Evolutionary conservation across 2,113 vertebrate genomes (phyloP), one percentile per base, ranked within the genome.

Genomic region (Probosciger aterrimus): DNA sequence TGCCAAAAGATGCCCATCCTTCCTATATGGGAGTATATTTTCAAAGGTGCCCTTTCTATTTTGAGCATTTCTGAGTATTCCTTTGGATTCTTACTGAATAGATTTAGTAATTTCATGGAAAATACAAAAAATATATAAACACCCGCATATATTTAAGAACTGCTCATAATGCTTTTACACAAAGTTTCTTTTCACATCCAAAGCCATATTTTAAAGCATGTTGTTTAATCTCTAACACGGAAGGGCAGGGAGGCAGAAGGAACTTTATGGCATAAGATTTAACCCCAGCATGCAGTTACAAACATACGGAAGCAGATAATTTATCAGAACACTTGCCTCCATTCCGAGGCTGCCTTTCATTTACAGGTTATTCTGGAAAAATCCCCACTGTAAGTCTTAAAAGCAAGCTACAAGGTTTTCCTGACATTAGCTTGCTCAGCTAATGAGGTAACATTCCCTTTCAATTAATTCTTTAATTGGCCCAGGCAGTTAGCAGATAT

Each of bases 381-480:
- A 41, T 47, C 67, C 57, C 57, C 13, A 75, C 82, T 90, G 6
- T 80, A 89, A 75, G 44, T 59, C 82, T 82, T 64, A 75, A 88
- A 95, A 86, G 69, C 86, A 88, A 92, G 30, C 69, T 62, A 63
- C 41, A 78, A 19, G 44, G 7, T 15, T 88, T 77, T 82, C 90
- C 78, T 80, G 47, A 86, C 78, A 64, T 85, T 71, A 73, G 47
- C 37, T 85, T 82, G 57, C 71, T 92, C 68, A 71, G 46, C 47
- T 94, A 96, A 96, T 3, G 59, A 96, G 83, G 63, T 76, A 88
- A 78, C n/a, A 46, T 93, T 89, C 83, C 57, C 83, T 92, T 96
- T 93, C 88, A 95, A 92, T 93, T 95, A 95, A 91, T 94, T 93
- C 80, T 63, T 68, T 90, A 92, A 97, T 95, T 89, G 88, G 43